A percentile compares a stretch with the other conserved stretches of the same genome.
phyloP scores from a whole-genome alignment of 2,888 invertebrate genomes.

The Callimorpha dominula region DNA sequence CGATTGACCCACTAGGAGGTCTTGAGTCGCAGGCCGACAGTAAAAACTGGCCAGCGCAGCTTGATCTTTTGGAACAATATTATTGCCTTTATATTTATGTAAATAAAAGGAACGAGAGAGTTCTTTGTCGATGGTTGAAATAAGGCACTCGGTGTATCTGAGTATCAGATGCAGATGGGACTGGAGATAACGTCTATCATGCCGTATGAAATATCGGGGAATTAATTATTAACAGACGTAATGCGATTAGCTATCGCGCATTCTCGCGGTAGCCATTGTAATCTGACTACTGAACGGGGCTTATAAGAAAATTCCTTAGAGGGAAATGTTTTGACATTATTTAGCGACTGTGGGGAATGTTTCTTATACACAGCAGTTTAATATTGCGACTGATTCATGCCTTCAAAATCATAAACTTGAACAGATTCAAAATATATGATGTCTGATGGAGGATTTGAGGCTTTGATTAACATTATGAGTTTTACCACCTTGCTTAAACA shows the following conservation, averaged over 20 bases:
- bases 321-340: constrained; percentile 47
- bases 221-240: constrained; percentile 79
- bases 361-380: background rate
- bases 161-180: constrained; percentile 72
- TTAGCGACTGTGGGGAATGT: constrained; percentile 27
- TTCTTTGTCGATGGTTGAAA: constrained; percentile 57
- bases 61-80: constrained; percentile 52
- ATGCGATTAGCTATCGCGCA: constrained; percentile 77
- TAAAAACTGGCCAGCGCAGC: constrained; percentile 58
- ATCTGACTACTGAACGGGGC: constrained; percentile 62
- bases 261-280: constrained; percentile 73
- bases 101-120: constrained; percentile 42
- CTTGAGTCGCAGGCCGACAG: constrained; percentile 63
- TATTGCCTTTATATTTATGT: constrained; percentile 40
- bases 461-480: background rate
- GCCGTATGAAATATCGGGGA: constrained; percentile 76
- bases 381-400: background rate
- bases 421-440: background rate
- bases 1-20: constrained; percentile 78
- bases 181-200: constrained; percentile 76
- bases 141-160: constrained; percentile 59
- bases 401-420: background rate
- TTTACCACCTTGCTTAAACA: background rate
- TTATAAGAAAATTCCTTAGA: constrained; percentile 51
- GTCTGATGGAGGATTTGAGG: background rate